Evolutionary conservation across 2,113 vertebrate genomes (phyloP).

Genomic region (Heptranchias perlo): DNA sequence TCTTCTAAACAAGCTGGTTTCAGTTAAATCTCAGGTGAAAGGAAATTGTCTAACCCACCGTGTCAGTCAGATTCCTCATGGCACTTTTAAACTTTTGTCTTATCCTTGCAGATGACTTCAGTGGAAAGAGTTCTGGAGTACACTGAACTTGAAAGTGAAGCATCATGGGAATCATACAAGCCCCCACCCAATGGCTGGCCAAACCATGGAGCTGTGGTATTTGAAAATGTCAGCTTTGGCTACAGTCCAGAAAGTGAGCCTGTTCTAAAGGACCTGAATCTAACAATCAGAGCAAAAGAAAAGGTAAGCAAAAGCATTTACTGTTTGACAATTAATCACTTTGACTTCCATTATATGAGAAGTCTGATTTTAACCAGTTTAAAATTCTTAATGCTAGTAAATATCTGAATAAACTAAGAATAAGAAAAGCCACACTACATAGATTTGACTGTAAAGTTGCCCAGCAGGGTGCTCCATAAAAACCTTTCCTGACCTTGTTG

Average conservation of each 20-base stretch:
- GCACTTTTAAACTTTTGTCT: background rate
- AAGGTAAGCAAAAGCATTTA: constrained; percentile 63
- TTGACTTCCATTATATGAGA: background rate
- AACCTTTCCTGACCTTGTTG: background rate
- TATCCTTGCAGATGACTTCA: constrained; percentile 79
- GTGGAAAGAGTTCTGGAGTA: constrained; percentile 90
- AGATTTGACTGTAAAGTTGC: background rate
- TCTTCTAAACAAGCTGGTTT: background rate
- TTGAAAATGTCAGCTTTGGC: constrained; percentile 83
- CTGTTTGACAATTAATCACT: background rate
- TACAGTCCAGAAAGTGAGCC: constrained; percentile 73
- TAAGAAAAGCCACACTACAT: background rate
- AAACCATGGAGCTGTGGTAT: constrained; percentile 69
- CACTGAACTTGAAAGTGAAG: constrained; percentile 84
- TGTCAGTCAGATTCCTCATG: background rate
- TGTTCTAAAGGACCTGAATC: constrained; percentile 78
- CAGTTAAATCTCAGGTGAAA: background rate
- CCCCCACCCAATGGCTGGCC: constrained; percentile 76
- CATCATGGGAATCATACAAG: constrained; percentile 76
- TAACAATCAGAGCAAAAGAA: constrained; percentile 73
- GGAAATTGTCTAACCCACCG: background rate
- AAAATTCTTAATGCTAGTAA: background rate
- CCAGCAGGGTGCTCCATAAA: background rate
- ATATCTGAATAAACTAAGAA: background rate
- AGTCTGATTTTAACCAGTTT: background rate